Evolutionary conservation across 2,888 invertebrate species (phyloP).

Genomic region (Macrosoma leucophasiata): DNA sequence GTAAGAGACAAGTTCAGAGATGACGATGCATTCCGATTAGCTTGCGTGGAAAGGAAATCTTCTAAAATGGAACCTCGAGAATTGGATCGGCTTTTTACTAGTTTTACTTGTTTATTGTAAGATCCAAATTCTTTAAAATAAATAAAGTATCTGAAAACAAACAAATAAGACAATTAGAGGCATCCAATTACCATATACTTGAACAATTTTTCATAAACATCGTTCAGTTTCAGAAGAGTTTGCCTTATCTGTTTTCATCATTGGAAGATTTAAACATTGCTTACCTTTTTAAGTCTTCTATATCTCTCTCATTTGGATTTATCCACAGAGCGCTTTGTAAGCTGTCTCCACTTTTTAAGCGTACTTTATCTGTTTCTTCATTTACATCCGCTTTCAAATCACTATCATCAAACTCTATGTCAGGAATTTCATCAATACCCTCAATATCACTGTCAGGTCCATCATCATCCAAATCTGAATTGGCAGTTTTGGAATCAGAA

Average conservation of each 20-base stretch:
- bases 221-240: too few relatives aligned
- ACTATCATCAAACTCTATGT: conserved; percentile 52
- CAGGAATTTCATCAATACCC: conserved; percentile 53
- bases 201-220: neutral
- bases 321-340: conserved; percentile 60
- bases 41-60: conserved; percentile 46
- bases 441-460: conserved; percentile 51
- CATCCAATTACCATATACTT: neutral
- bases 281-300: conserved; percentile 73
- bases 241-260: too few relatives aligned
- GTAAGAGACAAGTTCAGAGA: conserved; percentile 45
- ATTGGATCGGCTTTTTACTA: conserved; percentile 62
- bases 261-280: conserved; percentile 9
- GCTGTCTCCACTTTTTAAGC: conserved; percentile 49
- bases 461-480: conserved; percentile 61
- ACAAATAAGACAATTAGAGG: conserved; percentile 3
- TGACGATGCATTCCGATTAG: conserved; percentile 36
- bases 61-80: conserved; percentile 66
- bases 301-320: conserved; percentile 67
- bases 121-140: conserved; percentile 75
- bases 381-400: conserved; percentile 43
- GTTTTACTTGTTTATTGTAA: conserved; percentile 62
- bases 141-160: conserved; percentile 65
- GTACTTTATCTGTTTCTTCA: conserved; percentile 42
- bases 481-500: conserved; percentile 60